Conservation (phyloP, 2,888 invertebrate genomes). For the Leucoma salicis region DNA sequence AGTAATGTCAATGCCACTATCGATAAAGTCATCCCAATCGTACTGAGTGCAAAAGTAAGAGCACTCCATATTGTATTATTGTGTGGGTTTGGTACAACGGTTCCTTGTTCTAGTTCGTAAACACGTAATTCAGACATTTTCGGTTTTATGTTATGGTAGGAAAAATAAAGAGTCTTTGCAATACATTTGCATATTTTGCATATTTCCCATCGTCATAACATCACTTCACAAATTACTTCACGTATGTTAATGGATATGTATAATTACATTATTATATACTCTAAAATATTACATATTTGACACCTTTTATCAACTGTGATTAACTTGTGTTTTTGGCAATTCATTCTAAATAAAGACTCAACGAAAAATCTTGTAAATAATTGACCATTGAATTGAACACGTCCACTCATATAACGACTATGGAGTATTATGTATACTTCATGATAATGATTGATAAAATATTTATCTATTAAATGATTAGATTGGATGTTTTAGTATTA, state of each 20-base stretch:
- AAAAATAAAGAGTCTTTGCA: too few relatives aligned
- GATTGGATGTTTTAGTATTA: constrained; percentile 30
- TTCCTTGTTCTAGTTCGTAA: constrained; percentile 30
- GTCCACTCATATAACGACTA: constrained; percentile 18
- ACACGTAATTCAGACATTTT: neutral
- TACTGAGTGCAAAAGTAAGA: constrained; percentile 43
- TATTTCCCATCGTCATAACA: constrained; percentile 16
- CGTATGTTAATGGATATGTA: constrained; percentile 8
- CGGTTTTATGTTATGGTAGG: neutral
- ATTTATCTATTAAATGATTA: constrained; percentile 31
- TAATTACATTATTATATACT: neutral
- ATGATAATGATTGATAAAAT: constrained; percentile 18
- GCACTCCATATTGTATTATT: constrained; percentile 31
- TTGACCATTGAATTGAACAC: constrained; percentile 7
- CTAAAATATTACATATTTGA: neutral
- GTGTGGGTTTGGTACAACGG: constrained; percentile 26
- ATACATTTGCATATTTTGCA: constrained; percentile 3
- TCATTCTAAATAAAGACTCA: neutral
- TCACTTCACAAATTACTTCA: constrained; percentile 5
- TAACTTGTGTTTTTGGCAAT: neutral
- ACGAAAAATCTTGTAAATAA: too few relatives aligned
- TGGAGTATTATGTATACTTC: constrained; percentile 15
- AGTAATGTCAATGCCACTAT: constrained; percentile 48
- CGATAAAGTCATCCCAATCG: constrained; percentile 54
- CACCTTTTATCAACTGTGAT: neutral